Evolutionary conservation across 2,888 invertebrate genomes (phyloP), one percentile per base, ranked within the genome.

Genomic region (Griposia aprilina): DNA sequence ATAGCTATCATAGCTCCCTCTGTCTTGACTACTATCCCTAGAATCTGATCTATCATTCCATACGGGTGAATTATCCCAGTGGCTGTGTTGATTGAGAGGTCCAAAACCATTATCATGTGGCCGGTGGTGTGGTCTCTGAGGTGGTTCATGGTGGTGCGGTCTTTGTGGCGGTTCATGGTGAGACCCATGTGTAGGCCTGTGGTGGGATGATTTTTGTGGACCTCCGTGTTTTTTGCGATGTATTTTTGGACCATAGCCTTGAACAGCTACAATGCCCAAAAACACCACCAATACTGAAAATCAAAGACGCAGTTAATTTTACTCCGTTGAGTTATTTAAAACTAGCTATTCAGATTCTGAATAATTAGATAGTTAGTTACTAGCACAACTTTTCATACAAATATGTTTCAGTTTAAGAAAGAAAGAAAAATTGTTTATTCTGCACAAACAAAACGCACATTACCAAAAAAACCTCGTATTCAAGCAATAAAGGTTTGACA

Each of bases 231-330:
- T 59, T 11, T 23, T 41, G 23, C 82, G 59, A 20, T 59, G 26
- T 63, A 71, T 66, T 79, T 48, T 82, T 57, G 63, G 55, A 13
- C 80, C 78, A 74, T 74, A 67, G 36, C 77, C 83, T 77, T 87
- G 77, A 62, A 79, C 71, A 68, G 76, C 74, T 55, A 85, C 48
- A 26, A 23, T 68, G 60, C 81, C 77, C n/a, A 85, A 62, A 30
- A 79, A 17, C 13, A 62, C 74, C 23, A 55, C 17, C 17, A 80
- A 65, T 57, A 48, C 85, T 87, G 76, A 26, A 87, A 87, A 72
- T 30, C 1, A 60, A 78, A 45, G 6, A 68, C 1, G 2, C 72
- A 52, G 26, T 63, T 5, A n/a, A 23, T 66, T 57, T 55, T 57
- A 41, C 11, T 69, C 20, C 36, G 30, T 60, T 13, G 2, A 52